Conservation (phyloP, 35 echinoderm and acorn worm species). For the Ptychodera flava region DNA sequence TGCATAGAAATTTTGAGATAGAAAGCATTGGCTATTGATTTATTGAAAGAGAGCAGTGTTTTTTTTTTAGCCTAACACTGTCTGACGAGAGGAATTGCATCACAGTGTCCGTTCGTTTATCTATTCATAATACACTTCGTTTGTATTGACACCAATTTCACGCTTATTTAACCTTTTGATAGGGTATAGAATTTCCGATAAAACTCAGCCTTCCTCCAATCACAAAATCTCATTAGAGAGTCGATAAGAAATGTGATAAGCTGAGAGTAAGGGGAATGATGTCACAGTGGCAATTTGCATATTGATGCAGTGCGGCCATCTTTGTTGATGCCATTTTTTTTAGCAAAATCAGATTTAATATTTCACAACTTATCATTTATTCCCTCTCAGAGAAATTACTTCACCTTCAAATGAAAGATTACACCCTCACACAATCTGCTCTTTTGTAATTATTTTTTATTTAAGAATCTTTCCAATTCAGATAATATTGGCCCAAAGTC, state of each 20-base stretch:
- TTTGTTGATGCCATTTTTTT: neutral
- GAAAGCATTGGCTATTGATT: no score
- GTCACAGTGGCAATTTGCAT: neutral
- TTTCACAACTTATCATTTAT: no score
- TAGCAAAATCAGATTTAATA: no score
- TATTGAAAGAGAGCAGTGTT: no score
- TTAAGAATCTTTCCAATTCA: no score
- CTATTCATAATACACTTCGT: neutral
- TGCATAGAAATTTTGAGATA: no score
- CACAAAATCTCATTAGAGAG: neutral
- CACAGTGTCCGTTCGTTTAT: neutral
- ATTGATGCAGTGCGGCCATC: neutral
- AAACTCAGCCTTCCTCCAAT: neutral
- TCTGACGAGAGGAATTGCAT: neutral
- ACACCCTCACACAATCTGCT: no score
- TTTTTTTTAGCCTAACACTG: no score
- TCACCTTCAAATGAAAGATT: no score
- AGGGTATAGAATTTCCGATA: neutral
- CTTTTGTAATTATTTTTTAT: no score
- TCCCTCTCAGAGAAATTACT: no score
- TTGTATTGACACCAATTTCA: slow-evolving; percentile 1
- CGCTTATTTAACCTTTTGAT: neutral
- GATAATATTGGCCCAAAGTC: no score
- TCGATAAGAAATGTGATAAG: neutral
- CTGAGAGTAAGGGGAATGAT: neutral